Evolutionary conservation across 2,797 vertebrate genomes (phyloP), one percentile per base, ranked within the genome.

Genomic region (Mus spretus): DNA sequence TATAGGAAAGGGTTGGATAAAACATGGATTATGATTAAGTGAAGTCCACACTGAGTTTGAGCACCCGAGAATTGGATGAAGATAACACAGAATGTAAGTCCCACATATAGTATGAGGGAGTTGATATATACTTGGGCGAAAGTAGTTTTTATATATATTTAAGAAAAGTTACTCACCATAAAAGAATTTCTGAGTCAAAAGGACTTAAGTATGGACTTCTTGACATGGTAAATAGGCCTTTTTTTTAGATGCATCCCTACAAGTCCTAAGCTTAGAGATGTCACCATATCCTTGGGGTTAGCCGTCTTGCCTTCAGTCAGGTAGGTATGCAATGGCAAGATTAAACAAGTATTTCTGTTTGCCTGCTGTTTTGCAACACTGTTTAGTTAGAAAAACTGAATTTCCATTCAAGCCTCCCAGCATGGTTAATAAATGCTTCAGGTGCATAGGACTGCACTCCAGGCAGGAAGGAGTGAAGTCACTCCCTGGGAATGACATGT

Each of bases 301-400:
- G 88, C 61, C 63, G 47, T 77, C 20, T 8, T 8, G 11, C 40
- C 78, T 67, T 59, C n/a, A 83, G n/a, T 89, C 28, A 90, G 93
- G 89, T 22, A 70, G 78, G 84, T 2, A 5, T n/a, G 80, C 19
- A 5, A 88, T 67, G 59, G 67, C 96, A 61, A 96, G 92, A 90
- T 95, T 91, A 94, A 98, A 95, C 50, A 55, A 96, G 85, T 86
- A 77, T 93, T 96, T 94, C 90, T 87, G 3, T 97, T 96, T 95
- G 92, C 77, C 83, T 88, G 79, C 83, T 50, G 59, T 86, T 87
- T n/a, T 77, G 72, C 26, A 53, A 67, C 89, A 91, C 84, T 88
- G 91, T 97, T 97, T 94, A 95, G 65, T 77, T 88, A 79, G 89
- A 97, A 95, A 97, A 95, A 96, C 96, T 92, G 96, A 94, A 92